These are phyloP conservation scores for Cacoxenus indagator DNA, from an alignment of 2,888 invertebrate species.

Conservation along the genomic window DNA sequence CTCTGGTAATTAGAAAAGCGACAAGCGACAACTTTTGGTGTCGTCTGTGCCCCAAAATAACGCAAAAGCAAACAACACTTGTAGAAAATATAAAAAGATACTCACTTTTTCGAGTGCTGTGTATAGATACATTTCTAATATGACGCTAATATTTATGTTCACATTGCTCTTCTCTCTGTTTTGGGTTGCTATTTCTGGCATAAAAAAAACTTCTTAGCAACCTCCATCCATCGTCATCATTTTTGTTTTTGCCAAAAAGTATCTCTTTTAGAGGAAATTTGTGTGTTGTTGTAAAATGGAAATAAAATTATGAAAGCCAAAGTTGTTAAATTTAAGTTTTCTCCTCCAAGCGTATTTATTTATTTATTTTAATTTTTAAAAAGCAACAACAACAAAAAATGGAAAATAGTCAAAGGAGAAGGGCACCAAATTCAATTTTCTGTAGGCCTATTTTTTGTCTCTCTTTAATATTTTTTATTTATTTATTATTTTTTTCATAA, in stretches of 20 bases:
- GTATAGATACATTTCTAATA: too few species aligned
- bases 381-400: neutral
- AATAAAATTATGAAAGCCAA: neutral
- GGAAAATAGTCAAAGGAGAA: too few species aligned
- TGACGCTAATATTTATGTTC: too few species aligned
- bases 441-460: too few species aligned
- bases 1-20: conserved; percentile 61
- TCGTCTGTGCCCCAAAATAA: conserved; percentile 28
- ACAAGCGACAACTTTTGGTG: conserved; percentile 22
- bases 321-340: neutral
- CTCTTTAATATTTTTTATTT: too few species aligned
- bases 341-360: neutral
- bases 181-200: conserved; percentile 58
- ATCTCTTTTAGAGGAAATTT: too few species aligned
- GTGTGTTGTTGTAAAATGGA: neutral
- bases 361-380: too few species aligned
- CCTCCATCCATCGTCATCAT: neutral
- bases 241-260: neutral
- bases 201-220: conserved; percentile 27
- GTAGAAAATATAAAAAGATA: too few species aligned
- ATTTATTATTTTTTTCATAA: too few species aligned
- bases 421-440: too few species aligned
- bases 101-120: too few species aligned
- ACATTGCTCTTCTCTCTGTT: too few species aligned
- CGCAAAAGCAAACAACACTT: conserved; percentile 27